phyloP scores from a whole-genome alignment of 2,113 vertebrate genomes.

The Coryphaenoides rupestris region DNA sequence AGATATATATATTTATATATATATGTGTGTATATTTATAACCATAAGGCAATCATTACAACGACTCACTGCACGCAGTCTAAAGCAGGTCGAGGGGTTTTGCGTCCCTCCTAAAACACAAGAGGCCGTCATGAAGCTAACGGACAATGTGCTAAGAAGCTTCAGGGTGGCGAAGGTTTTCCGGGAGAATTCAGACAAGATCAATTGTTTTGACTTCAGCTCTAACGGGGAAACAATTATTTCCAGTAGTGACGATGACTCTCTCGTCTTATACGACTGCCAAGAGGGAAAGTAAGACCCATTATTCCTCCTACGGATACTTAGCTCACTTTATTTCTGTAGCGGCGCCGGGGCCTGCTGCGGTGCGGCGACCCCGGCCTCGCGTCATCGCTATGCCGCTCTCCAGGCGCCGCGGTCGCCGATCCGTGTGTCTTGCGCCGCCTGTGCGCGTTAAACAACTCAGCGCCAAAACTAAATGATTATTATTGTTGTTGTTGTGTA shows the following conservation, averaged over 20 bases:
- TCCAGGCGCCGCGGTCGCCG: too few species aligned
- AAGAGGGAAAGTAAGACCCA: slow-evolving; percentile 95
- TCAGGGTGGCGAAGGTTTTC: slow-evolving; percentile 97
- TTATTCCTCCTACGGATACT: neutral
- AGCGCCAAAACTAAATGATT: too few species aligned
- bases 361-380: slow-evolving; percentile 4
- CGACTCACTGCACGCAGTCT: neutral
- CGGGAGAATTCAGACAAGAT: slow-evolving; percentile 98
- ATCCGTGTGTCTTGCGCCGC: too few species aligned
- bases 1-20: too few species aligned
- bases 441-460: too few species aligned
- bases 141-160: slow-evolving; percentile 98
- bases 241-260: slow-evolving; percentile 98
- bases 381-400: too few species aligned
- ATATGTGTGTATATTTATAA: neutral
- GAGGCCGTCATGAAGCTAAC: slow-evolving; percentile 95
- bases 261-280: slow-evolving; percentile 95
- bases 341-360: slow-evolving; percentile 43
- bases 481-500: too few species aligned
- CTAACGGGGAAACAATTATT: slow-evolving; percentile 96
- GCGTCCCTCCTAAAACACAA: slow-evolving; percentile 26
- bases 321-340: slow-evolving; percentile 47
- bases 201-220: slow-evolving; percentile 98
- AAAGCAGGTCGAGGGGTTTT: slow-evolving; percentile 33
- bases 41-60: neutral